phyloP scores from a whole-genome alignment of 2,113 vertebrate genomes.

The Pungitius pungitius region DNA sequence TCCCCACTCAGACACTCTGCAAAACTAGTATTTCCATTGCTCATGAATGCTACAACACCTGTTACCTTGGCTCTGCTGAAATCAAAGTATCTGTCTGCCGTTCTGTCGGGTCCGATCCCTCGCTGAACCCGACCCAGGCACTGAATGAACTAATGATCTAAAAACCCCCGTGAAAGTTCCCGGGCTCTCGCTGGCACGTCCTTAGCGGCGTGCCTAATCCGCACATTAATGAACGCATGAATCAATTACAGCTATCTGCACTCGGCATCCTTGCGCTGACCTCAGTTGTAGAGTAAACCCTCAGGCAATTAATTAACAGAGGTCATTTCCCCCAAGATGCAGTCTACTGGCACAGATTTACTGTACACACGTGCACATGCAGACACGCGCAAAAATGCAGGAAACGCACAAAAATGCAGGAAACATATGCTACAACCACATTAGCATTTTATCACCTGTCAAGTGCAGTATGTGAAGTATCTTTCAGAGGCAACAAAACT shows the following conservation, averaged over 20 bases:
- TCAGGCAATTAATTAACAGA: conserved; percentile 58
- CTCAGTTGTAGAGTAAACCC: conserved; percentile 62
- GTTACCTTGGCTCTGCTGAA: conserved; percentile 4
- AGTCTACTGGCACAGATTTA: conserved; percentile 16
- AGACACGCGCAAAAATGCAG: not conserved
- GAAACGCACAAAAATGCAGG: not conserved
- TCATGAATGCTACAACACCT: not conserved
- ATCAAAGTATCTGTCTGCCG: not conserved
- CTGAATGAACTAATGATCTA: conserved; percentile 34
- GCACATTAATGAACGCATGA: conserved; percentile 62
- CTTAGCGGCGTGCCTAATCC: conserved; percentile 61
- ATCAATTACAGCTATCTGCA: conserved; percentile 68
- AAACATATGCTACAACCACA: not conserved
- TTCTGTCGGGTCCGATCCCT: conserved; percentile 23
- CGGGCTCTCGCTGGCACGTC: conserved; percentile 30
- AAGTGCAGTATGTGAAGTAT: not conserved
- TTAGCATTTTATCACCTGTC: not conserved
- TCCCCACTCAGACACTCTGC: not conserved
- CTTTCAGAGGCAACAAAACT: not conserved
- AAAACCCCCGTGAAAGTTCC: conserved; percentile 34
- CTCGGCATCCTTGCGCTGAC: conserved; percentile 56
- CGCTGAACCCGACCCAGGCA: conserved; percentile 8
- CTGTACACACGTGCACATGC: not conserved
- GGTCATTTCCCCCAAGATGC: conserved; percentile 42
- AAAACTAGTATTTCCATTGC: not conserved